phyloP scores from a whole-genome alignment of 2,797 vertebrate species.

The Nyctalus aviator region DNA sequence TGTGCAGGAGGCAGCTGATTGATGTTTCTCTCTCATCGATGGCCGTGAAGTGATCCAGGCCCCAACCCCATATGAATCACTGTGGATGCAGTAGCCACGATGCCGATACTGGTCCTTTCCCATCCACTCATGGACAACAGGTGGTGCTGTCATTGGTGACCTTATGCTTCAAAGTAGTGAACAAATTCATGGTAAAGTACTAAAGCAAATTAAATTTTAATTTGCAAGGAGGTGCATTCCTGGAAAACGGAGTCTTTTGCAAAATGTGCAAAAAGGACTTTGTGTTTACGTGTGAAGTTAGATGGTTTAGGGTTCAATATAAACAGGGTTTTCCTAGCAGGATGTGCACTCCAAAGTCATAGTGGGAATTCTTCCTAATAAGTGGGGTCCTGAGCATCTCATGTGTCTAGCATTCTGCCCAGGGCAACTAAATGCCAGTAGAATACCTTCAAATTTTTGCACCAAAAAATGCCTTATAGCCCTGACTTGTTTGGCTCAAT shows the following conservation, averaged over 20 bases:
- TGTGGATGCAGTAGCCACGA: not conserved
- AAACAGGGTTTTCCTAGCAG: not conserved
- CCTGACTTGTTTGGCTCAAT: no score
- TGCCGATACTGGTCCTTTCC: not conserved
- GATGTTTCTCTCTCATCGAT: no score
- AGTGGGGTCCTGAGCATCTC: not conserved
- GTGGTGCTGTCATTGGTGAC: not conserved
- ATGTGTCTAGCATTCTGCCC: not conserved
- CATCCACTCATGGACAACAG: not conserved
- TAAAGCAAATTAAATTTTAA: constrained; percentile 11
- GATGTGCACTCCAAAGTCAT: not conserved
- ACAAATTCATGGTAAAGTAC: not conserved
- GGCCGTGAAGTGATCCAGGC: not conserved
- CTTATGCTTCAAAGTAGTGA: not conserved
- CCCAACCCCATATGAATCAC: not conserved
- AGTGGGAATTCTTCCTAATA: constrained; percentile 1
- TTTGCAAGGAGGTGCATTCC: not conserved
- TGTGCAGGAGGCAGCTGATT: no score
- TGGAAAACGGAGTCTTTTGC: constrained; percentile 2
- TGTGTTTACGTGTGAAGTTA: not conserved
- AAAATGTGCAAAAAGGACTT: constrained; percentile 16
- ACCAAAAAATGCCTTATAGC: not conserved
- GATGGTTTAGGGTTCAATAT: not conserved
- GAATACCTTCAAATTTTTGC: not conserved
- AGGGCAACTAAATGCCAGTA: not conserved